Conservation (phyloP, 2,797 vertebrate genomes). For the Antennarius maculatus region DNA sequence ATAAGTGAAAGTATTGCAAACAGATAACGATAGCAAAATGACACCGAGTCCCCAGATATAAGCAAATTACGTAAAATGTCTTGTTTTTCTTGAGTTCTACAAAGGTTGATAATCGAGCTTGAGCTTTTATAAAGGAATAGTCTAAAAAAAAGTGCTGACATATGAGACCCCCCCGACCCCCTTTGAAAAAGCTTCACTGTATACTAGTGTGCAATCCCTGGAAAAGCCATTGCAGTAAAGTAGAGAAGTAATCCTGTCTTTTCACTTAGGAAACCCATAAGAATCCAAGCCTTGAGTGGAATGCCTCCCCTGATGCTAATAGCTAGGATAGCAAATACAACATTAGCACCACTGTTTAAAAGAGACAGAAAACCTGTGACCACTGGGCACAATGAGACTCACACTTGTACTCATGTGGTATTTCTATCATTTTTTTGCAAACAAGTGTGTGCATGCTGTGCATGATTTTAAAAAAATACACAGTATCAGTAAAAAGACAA, state of each 20-base stretch:
- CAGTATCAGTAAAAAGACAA: too few species aligned
- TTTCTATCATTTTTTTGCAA: constrained; percentile 36
- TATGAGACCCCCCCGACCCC: constrained; percentile 28
- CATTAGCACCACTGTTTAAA: constrained; percentile 61
- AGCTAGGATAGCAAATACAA: constrained; percentile 71
- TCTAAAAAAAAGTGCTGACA: constrained; percentile 67
- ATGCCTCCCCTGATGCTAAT: constrained; percentile 74
- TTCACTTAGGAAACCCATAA: constrained; percentile 79
- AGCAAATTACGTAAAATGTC: constrained; percentile 43
- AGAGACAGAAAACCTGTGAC: constrained; percentile 62
- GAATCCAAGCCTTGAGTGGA: constrained; percentile 69
- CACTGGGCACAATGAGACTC: constrained; percentile 57
- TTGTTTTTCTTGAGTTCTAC: constrained; percentile 45
- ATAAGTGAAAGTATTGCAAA: constrained; percentile 22
- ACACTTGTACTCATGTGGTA: constrained; percentile 43
- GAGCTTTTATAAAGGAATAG: constrained; percentile 54
- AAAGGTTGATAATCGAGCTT: constrained; percentile 45
- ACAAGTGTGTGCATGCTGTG: constrained; percentile 21
- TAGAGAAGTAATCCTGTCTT: constrained; percentile 71
- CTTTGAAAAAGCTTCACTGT: constrained; percentile 51
- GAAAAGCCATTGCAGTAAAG: constrained; percentile 74
- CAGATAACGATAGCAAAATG: constrained; percentile 31
- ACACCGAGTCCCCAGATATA: constrained; percentile 38
- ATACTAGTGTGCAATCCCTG: constrained; percentile 67
- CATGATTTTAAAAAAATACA: background rate